Evolutionary conservation across 2,888 invertebrate species (phyloP).

Genomic region (Erebia ligea): DNA sequence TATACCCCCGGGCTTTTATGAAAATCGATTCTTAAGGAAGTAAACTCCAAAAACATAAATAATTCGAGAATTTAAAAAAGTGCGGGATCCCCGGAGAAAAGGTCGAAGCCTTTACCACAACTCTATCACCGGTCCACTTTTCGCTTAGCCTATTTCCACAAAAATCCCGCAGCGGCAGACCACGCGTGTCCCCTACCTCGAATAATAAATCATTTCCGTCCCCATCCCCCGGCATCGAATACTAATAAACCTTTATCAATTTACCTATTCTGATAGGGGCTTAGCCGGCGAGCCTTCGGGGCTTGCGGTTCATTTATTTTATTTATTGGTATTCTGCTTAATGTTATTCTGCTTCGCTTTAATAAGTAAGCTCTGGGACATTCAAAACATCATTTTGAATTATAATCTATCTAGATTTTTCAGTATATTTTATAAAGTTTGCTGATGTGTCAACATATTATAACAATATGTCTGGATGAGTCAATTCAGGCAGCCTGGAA

Average conservation of each 20-base stretch:
- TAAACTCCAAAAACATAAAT: no score
- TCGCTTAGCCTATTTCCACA: neutral
- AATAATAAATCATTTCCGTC: constrained; percentile 27
- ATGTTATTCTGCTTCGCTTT: neutral
- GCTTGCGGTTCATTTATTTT: constrained; percentile 9
- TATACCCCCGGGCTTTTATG: no score
- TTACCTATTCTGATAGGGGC: constrained; percentile 36
- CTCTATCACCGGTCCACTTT: neutral
- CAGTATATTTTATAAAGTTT: no score
- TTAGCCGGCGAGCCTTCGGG: constrained; percentile 23
- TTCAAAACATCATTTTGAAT: neutral
- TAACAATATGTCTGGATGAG: no score
- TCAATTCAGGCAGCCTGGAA: neutral
- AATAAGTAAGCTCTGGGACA: neutral
- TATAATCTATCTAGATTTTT: neutral
- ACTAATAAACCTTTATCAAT: constrained; percentile 47
- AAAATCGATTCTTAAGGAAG: no score
- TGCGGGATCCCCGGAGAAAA: no score
- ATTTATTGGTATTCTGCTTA: constrained; percentile 22
- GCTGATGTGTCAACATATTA: no score
- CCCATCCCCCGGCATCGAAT: constrained; percentile 39
- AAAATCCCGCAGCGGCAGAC: neutral
- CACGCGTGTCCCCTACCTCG: neutral
- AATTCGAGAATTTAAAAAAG: no score
- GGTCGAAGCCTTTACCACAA: no score